Evolutionary conservation across 2,797 vertebrate genomes (phyloP), one percentile per base, ranked within the genome.

Genomic region (Syngnathus acus): DNA sequence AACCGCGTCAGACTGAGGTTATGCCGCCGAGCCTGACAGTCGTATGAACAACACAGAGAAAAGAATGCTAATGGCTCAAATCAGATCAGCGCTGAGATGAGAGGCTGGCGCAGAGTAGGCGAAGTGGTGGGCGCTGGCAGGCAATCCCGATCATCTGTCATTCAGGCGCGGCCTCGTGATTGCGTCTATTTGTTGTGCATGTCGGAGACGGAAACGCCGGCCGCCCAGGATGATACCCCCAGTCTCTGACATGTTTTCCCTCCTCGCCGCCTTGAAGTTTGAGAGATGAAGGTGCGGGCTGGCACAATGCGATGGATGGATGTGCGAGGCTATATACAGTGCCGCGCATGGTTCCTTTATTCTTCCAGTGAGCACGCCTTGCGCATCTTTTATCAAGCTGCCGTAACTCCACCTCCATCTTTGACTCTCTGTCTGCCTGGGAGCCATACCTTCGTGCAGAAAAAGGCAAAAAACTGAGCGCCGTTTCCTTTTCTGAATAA

Each of bases 401-500:
- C 23, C 16, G 38, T 78, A 72, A 77, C 81, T 86, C 82, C 78
- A 72, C 80, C 80, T 82, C 75, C 82, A 79, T 84, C 80, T 83
- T 81, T 81, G 81, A 83, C 84, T 88, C 68, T 77, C 79, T 70
- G 64, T 73, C 76, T 85, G 87, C 87, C 89, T 76, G n/a, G 54
- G 62, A 84, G 89, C 85, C 58, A 85, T 77, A 80, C 65, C 70
- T 79, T 72, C 68, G 79, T 83, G 80, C 66, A 40, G 69, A 85
- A 89, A 43, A 85, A 88, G 78, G 86, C 86, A 86, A 87, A 88
- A 82, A 89, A 88, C 83, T 83, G 83, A 82, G 84, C 86, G 59
- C 78, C 81, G 55, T 84, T 86, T 86, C 86, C 84, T 84, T 89
- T 89, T 86, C 81, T 76, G 88, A 91, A 92, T 90, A 90, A 83